Evolutionary conservation across 2,888 invertebrate species (phyloP).

Genomic region (Nymphalis polychloros): DNA sequence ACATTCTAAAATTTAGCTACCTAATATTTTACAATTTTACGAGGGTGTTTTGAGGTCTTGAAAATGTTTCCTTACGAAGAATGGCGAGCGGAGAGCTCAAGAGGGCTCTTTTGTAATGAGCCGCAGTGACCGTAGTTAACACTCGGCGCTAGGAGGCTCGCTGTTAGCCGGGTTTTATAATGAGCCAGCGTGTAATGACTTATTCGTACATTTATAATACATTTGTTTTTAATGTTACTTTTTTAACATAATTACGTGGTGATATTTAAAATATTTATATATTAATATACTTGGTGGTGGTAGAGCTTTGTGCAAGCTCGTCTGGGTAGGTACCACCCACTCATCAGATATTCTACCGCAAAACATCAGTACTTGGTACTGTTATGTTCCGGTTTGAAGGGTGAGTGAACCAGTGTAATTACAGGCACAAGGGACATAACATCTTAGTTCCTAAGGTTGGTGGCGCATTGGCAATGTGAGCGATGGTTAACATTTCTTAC

Average conservation of each 20-base stretch:
- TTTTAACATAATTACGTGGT: not conserved
- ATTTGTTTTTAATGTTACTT: not conserved
- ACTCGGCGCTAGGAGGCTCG: slow-evolving; percentile 17
- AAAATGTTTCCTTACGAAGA: slow-evolving; percentile 11
- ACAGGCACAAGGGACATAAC: too few relatives aligned
- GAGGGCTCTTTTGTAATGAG: slow-evolving; percentile 26
- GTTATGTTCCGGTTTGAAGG: too few relatives aligned
- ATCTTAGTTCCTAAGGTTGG: too few relatives aligned
- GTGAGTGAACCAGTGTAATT: too few relatives aligned
- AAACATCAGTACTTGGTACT: too few relatives aligned
- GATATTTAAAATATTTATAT: too few relatives aligned
- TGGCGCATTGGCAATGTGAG: too few relatives aligned
- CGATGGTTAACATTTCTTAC: too few relatives aligned
- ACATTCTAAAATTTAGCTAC: not conserved
- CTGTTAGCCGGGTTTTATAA: slow-evolving; percentile 25
- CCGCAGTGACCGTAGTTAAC: slow-evolving; percentile 26
- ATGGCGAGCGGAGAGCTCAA: slow-evolving; percentile 6
- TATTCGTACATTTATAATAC: not conserved
- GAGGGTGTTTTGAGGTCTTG: not conserved
- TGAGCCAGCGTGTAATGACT: not conserved
- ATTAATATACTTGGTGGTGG: too few relatives aligned
- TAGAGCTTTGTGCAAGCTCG: too few relatives aligned
- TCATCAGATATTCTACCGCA: too few relatives aligned
- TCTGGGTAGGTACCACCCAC: too few relatives aligned
- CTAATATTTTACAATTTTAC: not conserved